Base-by-base conservation (phyloP, 2,113 vertebrate genomes). In the Zingel zingel region DNA sequence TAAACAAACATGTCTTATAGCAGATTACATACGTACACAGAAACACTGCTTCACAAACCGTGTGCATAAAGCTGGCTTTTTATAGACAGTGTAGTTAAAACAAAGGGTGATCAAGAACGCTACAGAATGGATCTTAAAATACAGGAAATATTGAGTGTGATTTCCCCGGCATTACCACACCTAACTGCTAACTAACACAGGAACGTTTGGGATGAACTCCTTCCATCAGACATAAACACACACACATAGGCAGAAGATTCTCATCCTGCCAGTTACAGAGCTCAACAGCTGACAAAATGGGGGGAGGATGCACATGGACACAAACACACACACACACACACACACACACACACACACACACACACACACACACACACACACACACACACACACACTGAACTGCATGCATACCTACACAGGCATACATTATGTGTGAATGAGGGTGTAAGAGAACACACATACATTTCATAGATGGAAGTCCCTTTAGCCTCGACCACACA, bases 211-310 rank as follows among this genome's bases (percentile, higher is more conserved):
- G 68, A 53, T 43, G 47, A 50, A 11, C 18, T 14, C 33, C 48
- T 11, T 47, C 63, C 43, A 39, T 51, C 6, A 27, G 19, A 69
- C 48, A 63, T 50, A 47, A 2, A 72, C 10, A 6, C 23, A 58
- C 62, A 67, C 33, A 50, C 69, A 36, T 50, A 80, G 18, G 64
- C 33, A 36, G 48, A 70, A 65, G 71, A 63, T 77, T 77, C 59
- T 72, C 43, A 78, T 27, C 66, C 66, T 47, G 57, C 6, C 3
- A 50, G 57, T 82, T 70, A 82, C 50, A 36, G 51, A 77, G 67
- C 67, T 33, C 59, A 83, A 66, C 81, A 83, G 81, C 81, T 83
- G 81, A 73, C 25, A 25, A 33, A 53, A 33, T 74, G 61, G 36
- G 66, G 64, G 39, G 43, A 58, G 66, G 66, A 76, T 36, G 7